Evolutionary conservation across 2,888 invertebrate genomes (phyloP).

Genomic region (Phengaris arion): DNA sequence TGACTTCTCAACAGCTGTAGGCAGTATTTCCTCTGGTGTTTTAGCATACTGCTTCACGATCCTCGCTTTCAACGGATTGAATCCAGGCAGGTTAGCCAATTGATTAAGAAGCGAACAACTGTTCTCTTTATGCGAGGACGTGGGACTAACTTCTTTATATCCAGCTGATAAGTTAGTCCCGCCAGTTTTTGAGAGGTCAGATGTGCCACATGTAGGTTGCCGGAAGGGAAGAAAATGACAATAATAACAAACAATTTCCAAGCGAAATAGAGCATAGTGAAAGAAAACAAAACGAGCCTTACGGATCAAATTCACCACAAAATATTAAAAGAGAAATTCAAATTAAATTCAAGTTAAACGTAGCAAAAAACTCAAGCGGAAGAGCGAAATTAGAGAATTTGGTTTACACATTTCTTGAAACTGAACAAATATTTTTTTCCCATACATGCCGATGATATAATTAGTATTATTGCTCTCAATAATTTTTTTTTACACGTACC

Average conservation of each 20-base stretch:
- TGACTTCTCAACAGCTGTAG: slow-evolving; percentile 88
- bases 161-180: slow-evolving; percentile 65
- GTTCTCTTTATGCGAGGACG: slow-evolving; percentile 81
- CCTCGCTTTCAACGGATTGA: slow-evolving; percentile 84
- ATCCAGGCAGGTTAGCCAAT: slow-evolving; percentile 84
- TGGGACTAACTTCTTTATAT: slow-evolving; percentile 77
- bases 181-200: slow-evolving; percentile 67
- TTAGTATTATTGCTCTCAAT: background rate
- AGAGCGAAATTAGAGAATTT: slow-evolving; percentile 36
- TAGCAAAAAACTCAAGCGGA: slow-evolving; percentile 37
- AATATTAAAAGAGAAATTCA: slow-evolving; percentile 29
- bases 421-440: slow-evolving; percentile 29
- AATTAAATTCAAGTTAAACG: slow-evolving; percentile 11
- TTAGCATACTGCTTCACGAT: slow-evolving; percentile 84
- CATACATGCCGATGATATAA: slow-evolving; percentile 28
- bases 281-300: slow-evolving; percentile 18
- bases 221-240: slow-evolving; percentile 78
- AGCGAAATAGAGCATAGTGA: slow-evolving; percentile 54
- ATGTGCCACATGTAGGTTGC: slow-evolving; percentile 75
- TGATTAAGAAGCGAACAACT: slow-evolving; percentile 85
- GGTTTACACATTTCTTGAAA: slow-evolving; percentile 27
- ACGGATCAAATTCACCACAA: slow-evolving; percentile 29
- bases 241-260: slow-evolving; percentile 68
- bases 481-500: slow-evolving; percentile 34
- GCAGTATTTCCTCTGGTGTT: slow-evolving; percentile 81